Evolutionary conservation across 2,797 vertebrate species (phyloP).

Genomic region (Pseudotriccus pelzelni): DNA sequence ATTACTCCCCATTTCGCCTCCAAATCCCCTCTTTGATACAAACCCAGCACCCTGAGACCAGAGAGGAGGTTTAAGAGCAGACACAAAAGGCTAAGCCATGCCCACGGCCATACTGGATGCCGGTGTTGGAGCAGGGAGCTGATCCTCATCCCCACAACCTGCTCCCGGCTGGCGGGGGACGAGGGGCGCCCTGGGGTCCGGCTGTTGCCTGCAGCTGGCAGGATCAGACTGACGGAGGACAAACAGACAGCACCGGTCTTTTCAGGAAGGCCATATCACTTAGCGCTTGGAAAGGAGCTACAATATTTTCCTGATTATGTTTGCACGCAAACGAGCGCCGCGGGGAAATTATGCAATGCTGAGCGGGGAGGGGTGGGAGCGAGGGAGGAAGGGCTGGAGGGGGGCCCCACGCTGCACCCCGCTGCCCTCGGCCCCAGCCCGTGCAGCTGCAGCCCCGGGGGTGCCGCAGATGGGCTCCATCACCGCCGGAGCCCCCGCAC

Average conservation of each 20-base stretch:
- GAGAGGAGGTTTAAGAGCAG: background rate
- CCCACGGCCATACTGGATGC: fast-evolving
- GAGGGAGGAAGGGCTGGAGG: background rate
- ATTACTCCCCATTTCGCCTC: background rate
- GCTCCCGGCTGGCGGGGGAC: fast-evolving
- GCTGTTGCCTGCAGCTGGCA: background rate
- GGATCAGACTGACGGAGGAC: background rate
- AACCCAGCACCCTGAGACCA: background rate
- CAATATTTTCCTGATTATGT: slow-evolving; percentile 42
- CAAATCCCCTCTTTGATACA: background rate
- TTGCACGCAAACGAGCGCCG: slow-evolving; percentile 47
- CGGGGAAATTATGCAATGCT: slow-evolving; percentile 41
- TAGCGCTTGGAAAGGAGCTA: slow-evolving; percentile 12
- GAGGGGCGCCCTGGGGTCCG: background rate
- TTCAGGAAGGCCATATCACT: slow-evolving; percentile 44
- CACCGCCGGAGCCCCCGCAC: background rate
- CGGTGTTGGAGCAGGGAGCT: fast-evolving
- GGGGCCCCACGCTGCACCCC: background rate
- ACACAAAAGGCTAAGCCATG: background rate
- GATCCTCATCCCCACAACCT: background rate
- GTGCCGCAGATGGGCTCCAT: background rate
- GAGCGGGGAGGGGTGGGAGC: background rate
- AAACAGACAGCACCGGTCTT: background rate
- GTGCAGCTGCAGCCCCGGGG: background rate
- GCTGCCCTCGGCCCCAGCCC: background rate